Conservation (phyloP, 2,888 invertebrate genomes). For the Mesorhabditis belari region DNA sequence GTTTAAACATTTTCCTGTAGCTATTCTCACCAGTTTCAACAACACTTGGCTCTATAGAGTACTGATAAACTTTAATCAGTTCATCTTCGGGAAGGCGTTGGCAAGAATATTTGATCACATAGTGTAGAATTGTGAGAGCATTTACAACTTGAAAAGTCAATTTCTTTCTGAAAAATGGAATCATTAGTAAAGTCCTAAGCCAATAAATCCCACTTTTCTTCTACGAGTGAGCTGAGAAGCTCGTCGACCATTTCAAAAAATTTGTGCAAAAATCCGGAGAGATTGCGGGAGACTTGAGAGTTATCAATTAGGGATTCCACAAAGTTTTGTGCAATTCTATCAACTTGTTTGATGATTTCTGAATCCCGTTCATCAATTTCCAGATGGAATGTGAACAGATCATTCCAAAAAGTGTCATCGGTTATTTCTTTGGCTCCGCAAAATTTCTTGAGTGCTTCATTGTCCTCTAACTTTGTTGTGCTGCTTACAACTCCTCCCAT, state of each 20-base stretch:
- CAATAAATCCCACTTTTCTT: conserved; percentile 70
- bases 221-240: conserved; percentile 74
- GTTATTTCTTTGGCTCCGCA: no score
- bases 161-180: conserved; percentile 61
- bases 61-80: no score
- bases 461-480: no score
- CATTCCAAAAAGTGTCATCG: conserved; percentile 91
- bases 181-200: not conserved
- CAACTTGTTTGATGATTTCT: conserved; percentile 58
- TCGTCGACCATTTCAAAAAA: conserved; percentile 77
- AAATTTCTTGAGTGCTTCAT: no score
- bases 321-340: conserved; percentile 71
- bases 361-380: conserved; percentile 44
- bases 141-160: conserved; percentile 91
- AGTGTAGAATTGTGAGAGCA: conserved; percentile 78
- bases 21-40: no score
- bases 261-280: conserved; percentile 77
- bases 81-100: conserved; percentile 74
- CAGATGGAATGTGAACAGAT: conserved; percentile 74
- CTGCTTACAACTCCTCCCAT: no score
- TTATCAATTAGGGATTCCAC: conserved; percentile 69
- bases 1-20: no score
- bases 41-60: no score
- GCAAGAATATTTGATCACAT: conserved; percentile 75
- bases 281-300: conserved; percentile 80